Evolutionary conservation across 1,140 invertebrate genomes (phyloP).

Genomic region (Acyrthosiphon pisum): DNA sequence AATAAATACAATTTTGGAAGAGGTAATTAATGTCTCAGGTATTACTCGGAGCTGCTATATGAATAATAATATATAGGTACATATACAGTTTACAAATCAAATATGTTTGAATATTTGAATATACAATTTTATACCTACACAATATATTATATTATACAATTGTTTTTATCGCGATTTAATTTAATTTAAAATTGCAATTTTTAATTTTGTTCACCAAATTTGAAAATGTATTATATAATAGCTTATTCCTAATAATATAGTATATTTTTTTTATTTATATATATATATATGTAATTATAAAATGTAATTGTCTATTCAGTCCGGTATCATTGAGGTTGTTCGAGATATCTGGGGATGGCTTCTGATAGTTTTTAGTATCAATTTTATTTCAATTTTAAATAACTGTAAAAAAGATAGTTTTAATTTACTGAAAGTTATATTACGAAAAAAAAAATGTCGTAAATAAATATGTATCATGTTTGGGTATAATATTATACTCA

Average conservation of each 20-base stretch:
- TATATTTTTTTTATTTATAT: too few relatives aligned
- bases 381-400: background rate
- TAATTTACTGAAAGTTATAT: background rate
- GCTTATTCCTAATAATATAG: background rate
- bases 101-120: background rate
- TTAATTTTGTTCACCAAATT: too few relatives aligned
- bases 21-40: background rate
- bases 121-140: background rate
- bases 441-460: background rate
- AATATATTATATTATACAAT: background rate
- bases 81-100: background rate
- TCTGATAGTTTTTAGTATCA: background rate
- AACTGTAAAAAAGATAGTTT: background rate
- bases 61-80: background rate
- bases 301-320: background rate
- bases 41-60: background rate
- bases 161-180: background rate
- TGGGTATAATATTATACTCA: background rate
- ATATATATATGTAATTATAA: background rate
- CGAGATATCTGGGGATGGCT: background rate
- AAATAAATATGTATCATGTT: background rate
- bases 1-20: slow-evolving; percentile 3
- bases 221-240: background rate
- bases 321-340: background rate
- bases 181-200: background rate